Evolutionary conservation across 2,888 invertebrate species (phyloP).

Genomic region (Phaedon cochleariae): DNA sequence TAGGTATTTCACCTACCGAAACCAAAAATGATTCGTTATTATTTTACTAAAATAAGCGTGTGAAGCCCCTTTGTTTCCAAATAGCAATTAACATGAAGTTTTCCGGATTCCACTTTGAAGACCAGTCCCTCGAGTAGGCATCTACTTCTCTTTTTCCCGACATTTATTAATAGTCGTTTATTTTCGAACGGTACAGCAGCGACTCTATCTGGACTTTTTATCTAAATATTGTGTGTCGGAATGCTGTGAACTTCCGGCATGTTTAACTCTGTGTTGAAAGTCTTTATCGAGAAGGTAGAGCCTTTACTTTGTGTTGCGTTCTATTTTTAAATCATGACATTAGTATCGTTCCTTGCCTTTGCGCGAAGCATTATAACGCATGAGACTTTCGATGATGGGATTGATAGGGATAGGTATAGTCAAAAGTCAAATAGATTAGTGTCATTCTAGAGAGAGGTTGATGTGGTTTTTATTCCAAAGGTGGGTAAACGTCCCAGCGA

Average conservation of each 20-base stretch:
- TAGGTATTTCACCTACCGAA: no score
- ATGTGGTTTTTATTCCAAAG: no score
- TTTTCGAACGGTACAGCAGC: conserved; percentile 38
- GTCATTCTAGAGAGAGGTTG: no score
- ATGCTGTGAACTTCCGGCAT: conserved; percentile 49
- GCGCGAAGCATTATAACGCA: no score
- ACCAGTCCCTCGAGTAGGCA: conserved; percentile 23
- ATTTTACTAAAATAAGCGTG: not conserved
- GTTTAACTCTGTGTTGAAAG: conserved; percentile 46
- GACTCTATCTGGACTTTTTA: conserved; percentile 39
- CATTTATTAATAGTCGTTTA: conserved; percentile 41
- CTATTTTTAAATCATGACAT: conserved; percentile 31
- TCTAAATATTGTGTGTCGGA: conserved; percentile 47
- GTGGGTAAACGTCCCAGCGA: no score
- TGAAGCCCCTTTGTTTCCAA: not conserved
- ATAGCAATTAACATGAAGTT: conserved; percentile 18
- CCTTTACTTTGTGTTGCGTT: conserved; percentile 19
- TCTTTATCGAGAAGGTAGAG: conserved; percentile 43
- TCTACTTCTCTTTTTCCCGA: conserved; percentile 25
- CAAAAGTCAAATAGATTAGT: no score
- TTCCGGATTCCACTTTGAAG: conserved; percentile 31
- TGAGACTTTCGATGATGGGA: no score
- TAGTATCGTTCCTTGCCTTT: no score
- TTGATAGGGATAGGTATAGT: no score
- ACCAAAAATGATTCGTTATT: not conserved